Evolutionary conservation across 30 jellyfish, hydroid and myxozoan genomes (phyloP).

Genomic region (Aurelia sp.): DNA sequence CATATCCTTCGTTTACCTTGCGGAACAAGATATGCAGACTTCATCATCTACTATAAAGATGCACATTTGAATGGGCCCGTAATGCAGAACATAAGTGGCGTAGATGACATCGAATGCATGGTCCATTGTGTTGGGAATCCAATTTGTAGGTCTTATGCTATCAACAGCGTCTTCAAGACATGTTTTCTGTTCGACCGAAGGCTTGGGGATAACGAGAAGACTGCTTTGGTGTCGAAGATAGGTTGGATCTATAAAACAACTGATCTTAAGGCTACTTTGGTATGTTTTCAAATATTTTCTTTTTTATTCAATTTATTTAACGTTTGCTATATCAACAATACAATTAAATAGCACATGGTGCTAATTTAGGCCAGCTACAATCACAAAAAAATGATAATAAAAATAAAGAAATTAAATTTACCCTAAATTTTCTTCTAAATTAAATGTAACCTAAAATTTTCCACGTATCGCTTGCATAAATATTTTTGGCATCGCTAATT

Average conservation of each 20-base stretch:
- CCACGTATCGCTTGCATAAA: too few species aligned
- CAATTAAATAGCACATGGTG: too few species aligned
- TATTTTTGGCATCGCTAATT: too few species aligned
- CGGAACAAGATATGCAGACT: conserved; percentile 18
- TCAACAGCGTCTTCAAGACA: neutral
- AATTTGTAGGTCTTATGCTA: conserved; percentile 1
- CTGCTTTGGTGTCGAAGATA: neutral
- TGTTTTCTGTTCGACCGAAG: conserved; percentile 10
- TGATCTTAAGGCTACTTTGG: conserved; percentile 13
- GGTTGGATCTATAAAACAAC: conserved; percentile 43
- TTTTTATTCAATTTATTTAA: too few species aligned
- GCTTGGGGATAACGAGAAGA: neutral
- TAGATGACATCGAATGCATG: conserved; percentile 19
- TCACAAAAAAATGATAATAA: too few species aligned
- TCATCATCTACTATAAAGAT: neutral
- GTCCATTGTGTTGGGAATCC: neutral
- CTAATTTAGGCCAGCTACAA: too few species aligned
- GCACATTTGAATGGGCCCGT: neutral
- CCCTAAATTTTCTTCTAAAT: too few species aligned
- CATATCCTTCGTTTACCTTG: conserved; percentile 28
- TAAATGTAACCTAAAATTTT: too few species aligned
- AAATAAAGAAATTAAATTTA: too few species aligned
- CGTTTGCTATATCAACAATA: too few species aligned
- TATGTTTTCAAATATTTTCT: neutral
- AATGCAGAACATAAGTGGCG: neutral